phyloP scores from a whole-genome alignment of 2,888 invertebrate genomes.

The Oscheius sp. region DNA sequence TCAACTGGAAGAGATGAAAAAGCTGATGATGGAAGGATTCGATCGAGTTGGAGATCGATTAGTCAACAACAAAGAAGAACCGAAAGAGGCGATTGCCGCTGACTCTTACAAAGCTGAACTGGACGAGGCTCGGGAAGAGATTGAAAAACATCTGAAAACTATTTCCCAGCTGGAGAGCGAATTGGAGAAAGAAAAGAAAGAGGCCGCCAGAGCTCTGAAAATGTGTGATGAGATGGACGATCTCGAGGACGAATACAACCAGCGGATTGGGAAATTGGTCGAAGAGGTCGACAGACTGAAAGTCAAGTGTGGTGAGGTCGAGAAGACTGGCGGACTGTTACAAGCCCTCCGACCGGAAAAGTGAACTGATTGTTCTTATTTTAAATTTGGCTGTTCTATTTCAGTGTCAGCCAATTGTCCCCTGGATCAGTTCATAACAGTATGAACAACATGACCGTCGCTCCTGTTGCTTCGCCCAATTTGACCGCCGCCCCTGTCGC shows the following conservation, averaged over 20 bases:
- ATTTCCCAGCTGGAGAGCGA: no score
- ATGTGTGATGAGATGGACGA: conserved; percentile 16
- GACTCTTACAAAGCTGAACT: no score
- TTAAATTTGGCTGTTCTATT: not conserved
- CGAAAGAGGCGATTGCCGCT: no score
- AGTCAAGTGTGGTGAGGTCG: not conserved
- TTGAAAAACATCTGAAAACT: no score
- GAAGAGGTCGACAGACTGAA: not conserved
- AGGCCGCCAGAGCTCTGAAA: not conserved
- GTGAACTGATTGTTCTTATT: not conserved
- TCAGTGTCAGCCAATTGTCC: not conserved
- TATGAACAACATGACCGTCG: not conserved
- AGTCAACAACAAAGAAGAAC: no score
- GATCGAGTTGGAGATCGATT: no score
- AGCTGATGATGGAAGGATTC: no score
- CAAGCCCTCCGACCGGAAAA: not conserved
- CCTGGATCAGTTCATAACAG: not conserved
- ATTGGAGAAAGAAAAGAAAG: not conserved
- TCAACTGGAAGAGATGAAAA: no score
- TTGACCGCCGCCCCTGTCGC: not conserved
- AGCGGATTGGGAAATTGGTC: not conserved
- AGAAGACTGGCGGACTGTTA: not conserved
- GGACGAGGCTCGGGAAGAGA: no score
- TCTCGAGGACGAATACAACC: not conserved
- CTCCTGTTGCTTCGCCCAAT: not conserved